Conservation (phyloP, 2,113 vertebrate genomes). For the Archocentrus centrarchus region DNA sequence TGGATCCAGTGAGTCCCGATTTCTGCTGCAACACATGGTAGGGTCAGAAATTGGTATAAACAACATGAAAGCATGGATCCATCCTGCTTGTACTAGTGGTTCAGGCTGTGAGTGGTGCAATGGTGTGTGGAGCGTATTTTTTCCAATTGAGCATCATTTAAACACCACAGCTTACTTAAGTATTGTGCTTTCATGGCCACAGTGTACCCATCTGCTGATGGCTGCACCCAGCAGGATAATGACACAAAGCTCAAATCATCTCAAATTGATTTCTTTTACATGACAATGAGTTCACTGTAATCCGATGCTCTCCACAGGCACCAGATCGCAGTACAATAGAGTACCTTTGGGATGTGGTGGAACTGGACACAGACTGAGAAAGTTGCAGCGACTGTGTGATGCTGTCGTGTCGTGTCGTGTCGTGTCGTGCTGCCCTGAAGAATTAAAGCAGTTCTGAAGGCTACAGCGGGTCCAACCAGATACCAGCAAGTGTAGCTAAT, state of each 20-base stretch:
- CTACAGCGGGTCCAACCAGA: background rate
- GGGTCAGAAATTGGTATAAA: background rate
- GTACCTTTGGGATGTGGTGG: background rate
- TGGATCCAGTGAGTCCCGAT: background rate
- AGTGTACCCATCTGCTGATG: background rate
- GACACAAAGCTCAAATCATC: too few relatives aligned
- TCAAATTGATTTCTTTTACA: background rate
- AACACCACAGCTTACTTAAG: background rate
- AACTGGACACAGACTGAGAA: background rate
- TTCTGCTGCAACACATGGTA: background rate
- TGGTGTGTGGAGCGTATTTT: too few relatives aligned
- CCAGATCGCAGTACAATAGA: background rate
- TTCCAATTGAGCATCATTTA: background rate
- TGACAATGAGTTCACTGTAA: background rate
- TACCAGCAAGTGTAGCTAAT: background rate
- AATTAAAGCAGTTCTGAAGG: background rate
- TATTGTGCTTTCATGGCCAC: background rate
- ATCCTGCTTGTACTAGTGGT: background rate
- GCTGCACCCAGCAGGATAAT: background rate
- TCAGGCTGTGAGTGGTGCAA: background rate
- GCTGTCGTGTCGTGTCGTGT: too few relatives aligned
- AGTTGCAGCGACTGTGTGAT: too few relatives aligned
- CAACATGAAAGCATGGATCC: background rate
- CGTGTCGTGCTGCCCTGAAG: background rate
- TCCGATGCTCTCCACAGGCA: background rate